Evolutionary conservation across 2,888 invertebrate genomes (phyloP), one percentile per base, ranked within the genome.

Genomic region (Tuta absoluta): DNA sequence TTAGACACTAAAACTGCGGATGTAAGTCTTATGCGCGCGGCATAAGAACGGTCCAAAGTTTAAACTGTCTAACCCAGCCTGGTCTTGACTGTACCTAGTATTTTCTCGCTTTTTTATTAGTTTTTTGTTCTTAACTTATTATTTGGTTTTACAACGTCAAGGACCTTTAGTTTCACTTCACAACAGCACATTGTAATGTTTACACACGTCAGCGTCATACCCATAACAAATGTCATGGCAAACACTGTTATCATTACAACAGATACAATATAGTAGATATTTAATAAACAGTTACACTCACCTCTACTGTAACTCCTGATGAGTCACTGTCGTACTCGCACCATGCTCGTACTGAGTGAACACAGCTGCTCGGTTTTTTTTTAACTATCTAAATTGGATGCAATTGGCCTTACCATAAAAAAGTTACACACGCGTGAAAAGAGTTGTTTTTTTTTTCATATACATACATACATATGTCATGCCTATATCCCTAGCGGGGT

Each of bases 351-450:
- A 11, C 5, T 41, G 41, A 49, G 49, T 62, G 51, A 49, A 62
- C 51, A 62, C 62, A 62, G 62, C 62, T 62, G 62, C 37, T 49
- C 23, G 51, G 49, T 33, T 37, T 62, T 62, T 37, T 49, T 49
- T 49, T 17, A 17, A 45, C n/a, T 45, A 8, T 4, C 45, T 45
- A n/a, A n/a, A 17, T 41, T 33, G 33, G 33, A 33, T 33, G 33
- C 8, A 33, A 17, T n/a, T 37, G 37, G 37, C 8, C 33, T 33
- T n/a, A n/a, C n/a, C n/a, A n/a, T n/a, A n/a, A n/a, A n/a, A n/a
- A n/a, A n/a, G n/a, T n/a, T n/a, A n/a, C n/a, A n/a, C n/a, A n/a
- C n/a, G n/a, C n/a, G n/a, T n/a, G n/a, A n/a, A n/a, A n/a, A n/a
- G n/a, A n/a, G n/a, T n/a, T n/a, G n/a, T n/a, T n/a, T n/a, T n/a